Evolutionary conservation across 2,888 invertebrate genomes (phyloP).

Genomic region (Drosophila planitibia): DNA sequence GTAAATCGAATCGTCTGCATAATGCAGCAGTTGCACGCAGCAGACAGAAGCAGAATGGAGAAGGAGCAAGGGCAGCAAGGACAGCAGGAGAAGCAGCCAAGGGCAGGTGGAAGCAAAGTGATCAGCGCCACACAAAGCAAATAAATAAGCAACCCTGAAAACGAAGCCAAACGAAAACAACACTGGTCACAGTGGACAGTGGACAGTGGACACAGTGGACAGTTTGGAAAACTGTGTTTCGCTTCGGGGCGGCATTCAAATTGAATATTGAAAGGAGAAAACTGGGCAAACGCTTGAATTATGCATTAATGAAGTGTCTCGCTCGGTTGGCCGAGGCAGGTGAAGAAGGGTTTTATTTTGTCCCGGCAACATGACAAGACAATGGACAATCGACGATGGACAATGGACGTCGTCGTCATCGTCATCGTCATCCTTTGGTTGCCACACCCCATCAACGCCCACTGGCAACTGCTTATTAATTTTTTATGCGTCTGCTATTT

Average conservation of each 20-base stretch:
- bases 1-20: constrained; percentile 72
- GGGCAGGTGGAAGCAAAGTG: constrained; percentile 35
- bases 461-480: constrained; percentile 65
- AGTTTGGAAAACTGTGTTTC: constrained; percentile 49
- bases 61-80: background rate
- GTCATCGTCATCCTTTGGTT: constrained; percentile 16
- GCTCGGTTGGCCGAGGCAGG: constrained; percentile 40
- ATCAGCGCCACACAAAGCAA: constrained; percentile 64
- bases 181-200: constrained; percentile 34
- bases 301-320: constrained; percentile 80
- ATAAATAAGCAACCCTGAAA: constrained; percentile 74
- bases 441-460: constrained; percentile 6
- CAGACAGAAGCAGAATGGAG: background rate
- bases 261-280: constrained; percentile 79
- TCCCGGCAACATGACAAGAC: constrained; percentile 48
- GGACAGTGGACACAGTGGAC: background rate
- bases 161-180: constrained; percentile 29
- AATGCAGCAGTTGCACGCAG: constrained; percentile 71
- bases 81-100: background rate
- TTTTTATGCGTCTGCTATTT: constrained; percentile 80
- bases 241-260: constrained; percentile 79
- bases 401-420: constrained; percentile 4
- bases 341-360: constrained; percentile 24
- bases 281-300: constrained; percentile 80
- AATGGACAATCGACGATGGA: constrained; percentile 35